Evolutionary conservation across 2,797 vertebrate genomes (phyloP).

Genomic region (Lacerta agilis): DNA sequence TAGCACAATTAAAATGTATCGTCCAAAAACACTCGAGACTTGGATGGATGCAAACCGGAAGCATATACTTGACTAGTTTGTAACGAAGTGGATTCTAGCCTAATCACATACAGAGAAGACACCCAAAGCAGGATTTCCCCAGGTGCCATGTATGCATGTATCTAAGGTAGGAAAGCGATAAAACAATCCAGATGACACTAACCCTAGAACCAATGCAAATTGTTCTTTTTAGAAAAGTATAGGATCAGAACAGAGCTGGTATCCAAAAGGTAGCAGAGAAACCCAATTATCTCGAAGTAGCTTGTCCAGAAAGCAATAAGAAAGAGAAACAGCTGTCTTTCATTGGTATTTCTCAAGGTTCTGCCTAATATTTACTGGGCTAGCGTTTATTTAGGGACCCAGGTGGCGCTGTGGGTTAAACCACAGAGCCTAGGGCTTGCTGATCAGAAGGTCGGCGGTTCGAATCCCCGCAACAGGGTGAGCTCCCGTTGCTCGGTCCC

Average conservation of each 20-base stretch:
- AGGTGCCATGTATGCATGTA: too few species aligned
- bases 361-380: background rate
- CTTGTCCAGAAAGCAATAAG: background rate
- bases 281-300: background rate
- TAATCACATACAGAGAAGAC: background rate
- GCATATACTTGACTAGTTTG: background rate
- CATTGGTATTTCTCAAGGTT: background rate
- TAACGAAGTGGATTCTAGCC: background rate
- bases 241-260: background rate
- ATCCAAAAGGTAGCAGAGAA: background rate
- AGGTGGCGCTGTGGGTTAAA: too few species aligned
- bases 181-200: background rate
- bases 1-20: slow-evolving; percentile 38
- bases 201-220: background rate
- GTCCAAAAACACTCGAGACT: slow-evolving; percentile 20
- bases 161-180: background rate
- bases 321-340: background rate
- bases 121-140: background rate
- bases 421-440: too few species aligned
- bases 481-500: too few species aligned
- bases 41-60: background rate
- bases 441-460: too few species aligned
- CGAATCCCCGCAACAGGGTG: too few species aligned
- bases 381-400: background rate
- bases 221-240: background rate